These are phyloP conservation scores for Mamestra brassicae DNA, from an alignment of 2,888 invertebrate genomes.

Conservation along the genomic window DNA sequence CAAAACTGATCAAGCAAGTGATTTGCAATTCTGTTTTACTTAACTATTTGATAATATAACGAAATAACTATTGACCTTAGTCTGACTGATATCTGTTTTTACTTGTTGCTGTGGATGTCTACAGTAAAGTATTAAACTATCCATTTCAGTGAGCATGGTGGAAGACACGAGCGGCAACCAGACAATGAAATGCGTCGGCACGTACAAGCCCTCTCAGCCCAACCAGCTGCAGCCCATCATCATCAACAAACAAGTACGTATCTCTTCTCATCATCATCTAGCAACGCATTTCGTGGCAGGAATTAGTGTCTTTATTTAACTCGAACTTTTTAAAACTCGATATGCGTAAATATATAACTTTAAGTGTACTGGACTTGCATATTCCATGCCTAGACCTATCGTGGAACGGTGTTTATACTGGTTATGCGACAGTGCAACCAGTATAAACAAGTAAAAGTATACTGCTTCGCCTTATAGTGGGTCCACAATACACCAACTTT, in stretches of 20 bases:
- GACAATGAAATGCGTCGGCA: conserved; percentile 83
- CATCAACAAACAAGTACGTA: conserved; percentile 82
- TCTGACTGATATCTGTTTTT: neutral
- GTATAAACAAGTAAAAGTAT: no score
- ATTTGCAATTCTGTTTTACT: no score
- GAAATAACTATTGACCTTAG: neutral
- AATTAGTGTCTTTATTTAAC: no score
- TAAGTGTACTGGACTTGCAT: no score
- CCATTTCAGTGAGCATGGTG: conserved; percentile 80
- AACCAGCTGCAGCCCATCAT: conserved; percentile 73
- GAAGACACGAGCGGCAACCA: conserved; percentile 82
- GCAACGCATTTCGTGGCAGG: no score
- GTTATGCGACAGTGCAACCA: no score
- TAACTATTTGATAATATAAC: neutral
- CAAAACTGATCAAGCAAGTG: neutral
- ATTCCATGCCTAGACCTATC: no score
- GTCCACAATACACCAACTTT: no score
- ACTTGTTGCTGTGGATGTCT: neutral
- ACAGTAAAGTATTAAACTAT: neutral
- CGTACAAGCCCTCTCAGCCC: conserved; percentile 75
- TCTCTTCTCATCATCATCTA: neutral
- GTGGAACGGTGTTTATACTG: no score
- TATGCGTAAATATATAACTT: no score
- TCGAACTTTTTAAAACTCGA: no score
- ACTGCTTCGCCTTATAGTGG: no score